A percentile compares a stretch with the other conserved stretches of the same genome.
Conservation (phyloP, 1,140 invertebrate genomes). For the Odontomachus brunneus region DNA sequence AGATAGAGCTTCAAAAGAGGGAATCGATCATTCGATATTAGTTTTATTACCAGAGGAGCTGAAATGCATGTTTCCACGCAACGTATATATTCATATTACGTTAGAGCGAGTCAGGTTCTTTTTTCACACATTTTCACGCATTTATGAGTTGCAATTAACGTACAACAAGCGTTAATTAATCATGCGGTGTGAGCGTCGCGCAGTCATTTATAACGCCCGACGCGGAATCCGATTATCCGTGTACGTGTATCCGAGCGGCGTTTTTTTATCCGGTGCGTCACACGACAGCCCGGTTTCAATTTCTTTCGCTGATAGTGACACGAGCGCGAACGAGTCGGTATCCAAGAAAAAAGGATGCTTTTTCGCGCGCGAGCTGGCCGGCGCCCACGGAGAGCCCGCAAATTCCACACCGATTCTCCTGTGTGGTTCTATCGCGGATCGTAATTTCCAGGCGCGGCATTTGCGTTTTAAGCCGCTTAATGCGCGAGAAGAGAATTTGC, state of each 20-base stretch:
- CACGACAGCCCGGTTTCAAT: slow-evolving; percentile 52
- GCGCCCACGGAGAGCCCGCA: slow-evolving; percentile 3
- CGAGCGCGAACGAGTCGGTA: slow-evolving; percentile 4
- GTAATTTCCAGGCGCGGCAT: slow-evolving; percentile 68
- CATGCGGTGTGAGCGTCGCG: slow-evolving; percentile 15
- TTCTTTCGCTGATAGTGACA: slow-evolving; percentile 52
- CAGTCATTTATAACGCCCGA: slow-evolving; percentile 18
- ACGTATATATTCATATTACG: no score
- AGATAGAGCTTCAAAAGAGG: no score
- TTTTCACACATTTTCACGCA: background rate
- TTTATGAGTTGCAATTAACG: slow-evolving; percentile 19
- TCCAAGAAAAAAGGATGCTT: slow-evolving; percentile 57
- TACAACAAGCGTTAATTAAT: slow-evolving; percentile 36
- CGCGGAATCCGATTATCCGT: slow-evolving; percentile 38
- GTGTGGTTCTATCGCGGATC: slow-evolving; percentile 52
- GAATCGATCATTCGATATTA: no score
- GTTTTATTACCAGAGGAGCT: no score
- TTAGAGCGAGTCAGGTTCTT: no score
- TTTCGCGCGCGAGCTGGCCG: slow-evolving; percentile 26
- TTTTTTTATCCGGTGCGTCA: slow-evolving; percentile 45
- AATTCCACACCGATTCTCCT: slow-evolving; percentile 58
- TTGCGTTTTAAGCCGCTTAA: slow-evolving; percentile 72
- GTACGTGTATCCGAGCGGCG: slow-evolving; percentile 20
- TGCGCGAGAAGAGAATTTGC: slow-evolving; percentile 74
- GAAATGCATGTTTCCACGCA: no score